A percentile compares a stretch with the other conserved stretches of the same genome.
phyloP scores from a whole-genome alignment of 1,140 invertebrate genomes.

The Dreissena rostriformis region DNA sequence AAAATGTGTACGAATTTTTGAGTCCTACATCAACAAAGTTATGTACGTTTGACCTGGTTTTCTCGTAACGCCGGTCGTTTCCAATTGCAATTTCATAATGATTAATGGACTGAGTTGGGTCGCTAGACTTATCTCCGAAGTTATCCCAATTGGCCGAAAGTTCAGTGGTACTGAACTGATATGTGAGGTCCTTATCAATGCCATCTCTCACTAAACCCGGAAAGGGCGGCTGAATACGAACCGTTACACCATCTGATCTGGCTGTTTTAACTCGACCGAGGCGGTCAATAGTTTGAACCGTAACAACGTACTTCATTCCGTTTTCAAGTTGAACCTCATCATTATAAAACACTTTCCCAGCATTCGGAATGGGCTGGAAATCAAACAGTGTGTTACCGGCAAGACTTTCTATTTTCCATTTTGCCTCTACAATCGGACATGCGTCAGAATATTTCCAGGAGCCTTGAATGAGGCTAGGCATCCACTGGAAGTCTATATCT shows the following conservation, averaged over 20 bases:
- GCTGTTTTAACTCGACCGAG: background rate
- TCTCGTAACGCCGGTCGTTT: constrained; percentile 33
- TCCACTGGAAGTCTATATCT: constrained; percentile 15
- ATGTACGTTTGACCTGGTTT: constrained; percentile 42
- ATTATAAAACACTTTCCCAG: background rate
- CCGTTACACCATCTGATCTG: constrained; percentile 11
- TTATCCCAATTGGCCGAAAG: constrained; percentile 40
- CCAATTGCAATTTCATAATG: constrained; percentile 42
- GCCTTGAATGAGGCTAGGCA: constrained; percentile 6
- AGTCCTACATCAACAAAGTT: constrained; percentile 40
- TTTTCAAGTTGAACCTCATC: constrained; percentile 19
- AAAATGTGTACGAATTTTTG: constrained; percentile 39
- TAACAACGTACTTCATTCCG: constrained; percentile 14
- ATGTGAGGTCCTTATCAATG: constrained; percentile 3
- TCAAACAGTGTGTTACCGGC: background rate
- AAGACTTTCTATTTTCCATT: constrained; percentile 7
- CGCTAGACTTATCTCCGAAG: constrained; percentile 36
- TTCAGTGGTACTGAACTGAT: constrained; percentile 35
- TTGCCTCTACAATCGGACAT: constrained; percentile 6
- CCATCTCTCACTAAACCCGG: constrained; percentile 10
- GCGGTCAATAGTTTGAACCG: background rate
- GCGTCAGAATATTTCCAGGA: constrained; percentile 30
- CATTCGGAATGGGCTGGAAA: background rate
- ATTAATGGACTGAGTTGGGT: constrained; percentile 23
- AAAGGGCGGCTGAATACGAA: constrained; percentile 24